A percentile compares a stretch with the other conserved stretches of the same genome.
Conservation (phyloP, 2,113 vertebrate genomes). For the Trematocara marginatum region DNA sequence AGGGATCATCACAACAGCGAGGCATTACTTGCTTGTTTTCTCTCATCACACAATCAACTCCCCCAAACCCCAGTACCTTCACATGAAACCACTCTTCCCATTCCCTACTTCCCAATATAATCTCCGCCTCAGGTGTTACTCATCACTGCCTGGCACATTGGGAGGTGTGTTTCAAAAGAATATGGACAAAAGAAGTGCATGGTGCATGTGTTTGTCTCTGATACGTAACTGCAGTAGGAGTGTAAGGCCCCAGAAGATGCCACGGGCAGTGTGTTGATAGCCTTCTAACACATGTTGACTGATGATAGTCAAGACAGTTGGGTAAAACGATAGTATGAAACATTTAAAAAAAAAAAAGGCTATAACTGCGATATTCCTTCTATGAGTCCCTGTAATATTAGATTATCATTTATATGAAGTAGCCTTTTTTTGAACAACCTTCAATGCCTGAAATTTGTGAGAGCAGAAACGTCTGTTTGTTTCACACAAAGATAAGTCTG, state of each 20-base stretch:
- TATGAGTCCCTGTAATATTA: background rate
- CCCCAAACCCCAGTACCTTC: slow-evolving; percentile 2
- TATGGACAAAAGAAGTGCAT: background rate
- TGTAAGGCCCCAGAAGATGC: background rate
- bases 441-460: background rate
- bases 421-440: background rate
- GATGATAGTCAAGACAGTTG: background rate
- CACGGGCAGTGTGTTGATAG: background rate
- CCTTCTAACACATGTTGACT: background rate
- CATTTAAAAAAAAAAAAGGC: background rate
- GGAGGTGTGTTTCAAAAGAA: slow-evolving; percentile 9
- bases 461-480: background rate
- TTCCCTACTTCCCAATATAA: slow-evolving; percentile 8
- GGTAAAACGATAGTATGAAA: background rate
- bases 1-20: slow-evolving; percentile 30
- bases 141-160: slow-evolving; percentile 4
- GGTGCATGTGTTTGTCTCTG: background rate
- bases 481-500: background rate
- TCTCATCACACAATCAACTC: slow-evolving; percentile 2
- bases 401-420: background rate
- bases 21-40: background rate
- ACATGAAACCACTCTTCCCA: slow-evolving; percentile 9
- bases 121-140: slow-evolving; percentile 33
- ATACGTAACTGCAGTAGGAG: background rate
- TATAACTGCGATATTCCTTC: background rate